Conservation (phyloP, 2,888 invertebrate species). For the Mycogona germanica region DNA sequence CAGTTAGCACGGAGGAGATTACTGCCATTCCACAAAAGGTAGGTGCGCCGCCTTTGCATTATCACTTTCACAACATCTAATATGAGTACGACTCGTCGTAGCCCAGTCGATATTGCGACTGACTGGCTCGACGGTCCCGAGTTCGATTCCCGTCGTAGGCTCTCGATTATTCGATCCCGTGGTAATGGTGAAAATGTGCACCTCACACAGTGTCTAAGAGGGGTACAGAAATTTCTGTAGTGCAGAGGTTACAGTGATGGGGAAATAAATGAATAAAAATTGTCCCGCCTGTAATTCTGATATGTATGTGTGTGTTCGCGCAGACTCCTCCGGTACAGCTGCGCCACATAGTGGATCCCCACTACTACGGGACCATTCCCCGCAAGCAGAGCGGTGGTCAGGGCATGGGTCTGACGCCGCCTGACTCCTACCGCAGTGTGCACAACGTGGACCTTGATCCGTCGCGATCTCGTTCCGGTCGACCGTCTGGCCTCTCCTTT, state of each 20-base stretch:
- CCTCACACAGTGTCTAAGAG: too few relatives aligned
- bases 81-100: too few relatives aligned
- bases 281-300: not conserved
- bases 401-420: conserved; percentile 5
- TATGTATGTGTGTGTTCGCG: conserved; percentile 3
- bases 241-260: too few relatives aligned
- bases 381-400: conserved; percentile 20
- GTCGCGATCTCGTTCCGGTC: conserved; percentile 19
- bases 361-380: conserved; percentile 22
- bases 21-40: conserved; percentile 31
- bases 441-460: conserved; percentile 20
- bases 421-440: conserved; percentile 13
- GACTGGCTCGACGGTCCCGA: too few relatives aligned
- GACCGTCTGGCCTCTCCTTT: conserved; percentile 48
- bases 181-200: too few relatives aligned
- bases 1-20: conserved; percentile 26
- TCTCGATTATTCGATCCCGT: too few relatives aligned
- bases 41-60: too few relatives aligned
- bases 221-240: too few relatives aligned
- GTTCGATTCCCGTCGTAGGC: too few relatives aligned
- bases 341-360: conserved; percentile 20
- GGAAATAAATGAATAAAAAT: not conserved
- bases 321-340: conserved; percentile 19
- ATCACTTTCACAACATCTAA: too few relatives aligned
- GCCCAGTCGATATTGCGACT: too few relatives aligned